A percentile compares a stretch with the other conserved stretches of the same genome.
These are phyloP conservation scores for Drosophila formosana DNA, from an alignment of 2,888 invertebrate species.

Conservation along the genomic window DNA sequence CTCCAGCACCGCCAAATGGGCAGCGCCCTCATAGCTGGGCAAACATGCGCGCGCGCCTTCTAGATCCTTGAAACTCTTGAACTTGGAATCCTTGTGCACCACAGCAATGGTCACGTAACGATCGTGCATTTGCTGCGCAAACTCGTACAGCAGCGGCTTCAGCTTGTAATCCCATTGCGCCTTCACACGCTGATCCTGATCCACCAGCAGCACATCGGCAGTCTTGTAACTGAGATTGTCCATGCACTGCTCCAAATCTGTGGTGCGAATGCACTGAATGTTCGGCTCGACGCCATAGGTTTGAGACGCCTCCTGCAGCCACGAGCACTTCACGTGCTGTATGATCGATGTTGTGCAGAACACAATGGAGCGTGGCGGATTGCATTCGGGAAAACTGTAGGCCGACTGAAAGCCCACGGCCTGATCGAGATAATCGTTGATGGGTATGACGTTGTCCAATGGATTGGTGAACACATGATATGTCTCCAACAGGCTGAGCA, in stretches of 20 bases:
- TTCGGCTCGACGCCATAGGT: conserved; percentile 92
- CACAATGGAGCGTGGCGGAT: conserved; percentile 88
- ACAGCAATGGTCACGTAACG: conserved; percentile 88
- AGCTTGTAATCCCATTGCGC: conserved; percentile 88
- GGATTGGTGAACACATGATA: conserved; percentile 86
- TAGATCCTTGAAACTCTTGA: conserved; percentile 88
- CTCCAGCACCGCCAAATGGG: conserved; percentile 88
- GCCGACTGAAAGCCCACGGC: conserved; percentile 88
- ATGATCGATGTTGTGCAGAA: conserved; percentile 90
- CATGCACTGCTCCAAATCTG: conserved; percentile 89
- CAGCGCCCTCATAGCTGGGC: conserved; percentile 91
- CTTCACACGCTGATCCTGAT: conserved; percentile 89
- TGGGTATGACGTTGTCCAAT: conserved; percentile 87
- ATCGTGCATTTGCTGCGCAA: conserved; percentile 80
- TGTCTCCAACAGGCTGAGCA: conserved; percentile 88
- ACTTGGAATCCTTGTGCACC: conserved; percentile 87
- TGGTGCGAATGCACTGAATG: conserved; percentile 90
- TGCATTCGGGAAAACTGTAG: conserved; percentile 89
- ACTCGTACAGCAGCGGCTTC: conserved; percentile 82
- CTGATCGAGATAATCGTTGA: conserved; percentile 89
- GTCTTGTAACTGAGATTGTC: conserved; percentile 87
- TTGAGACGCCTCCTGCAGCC: conserved; percentile 90
- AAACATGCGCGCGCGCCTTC: conserved; percentile 91
- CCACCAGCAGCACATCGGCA: conserved; percentile 90
- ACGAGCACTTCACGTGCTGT: conserved; percentile 92